Base-by-base conservation (phyloP, 30 jellyfish, hydroid and myxozoan species). In the Turritopsis rubra region DNA sequence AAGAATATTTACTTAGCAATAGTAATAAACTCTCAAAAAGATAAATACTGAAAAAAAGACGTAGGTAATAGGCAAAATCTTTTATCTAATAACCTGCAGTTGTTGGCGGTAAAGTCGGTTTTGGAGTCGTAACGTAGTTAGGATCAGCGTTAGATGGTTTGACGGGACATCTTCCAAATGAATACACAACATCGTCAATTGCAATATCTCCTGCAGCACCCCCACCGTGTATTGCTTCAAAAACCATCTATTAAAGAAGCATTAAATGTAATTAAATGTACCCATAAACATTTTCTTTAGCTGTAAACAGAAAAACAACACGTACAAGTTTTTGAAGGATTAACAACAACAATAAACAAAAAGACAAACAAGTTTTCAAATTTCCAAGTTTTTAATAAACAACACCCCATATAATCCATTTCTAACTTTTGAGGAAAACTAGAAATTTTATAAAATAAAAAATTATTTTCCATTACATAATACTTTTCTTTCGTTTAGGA, bases 141-240 rank as follows among this genome's bases (percentile, higher is more conserved):
- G 98, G 98, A 28, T 65, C 89, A 28, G 98, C 98, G 20, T 53
- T 72, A 17, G 73, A 1, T 71, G 98, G 98, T 29, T 70, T 79
- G 8, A 92, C 27, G 8, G 87, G 30, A 81, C 98, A 92, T 17
- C 83, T 23, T 21, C 96, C 91, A 28, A 85, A 85, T 20, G 96
- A 83, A 80, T 88, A 92, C 18, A 94, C 74, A 3, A 92, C 77
- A 81, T 92, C 98, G 81, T 92, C 98, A 22, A 92, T 65, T 3
- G 98, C 98, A 27, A 92, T 92, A 72, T 92, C 98, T 1, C 98
- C 98, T 8, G 87, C 25, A 54, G 8, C 71, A 19, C 93, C 90
- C 21, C 83, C 86, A 52, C 98, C 98, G 53, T 80, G 76, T 16
- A 92, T 79, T n/a, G 96, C 98, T 85, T 92, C 98, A 71, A 92